Evolutionary conservation across 2,797 vertebrate species (phyloP).

Genomic region (Poecilia picta): DNA sequence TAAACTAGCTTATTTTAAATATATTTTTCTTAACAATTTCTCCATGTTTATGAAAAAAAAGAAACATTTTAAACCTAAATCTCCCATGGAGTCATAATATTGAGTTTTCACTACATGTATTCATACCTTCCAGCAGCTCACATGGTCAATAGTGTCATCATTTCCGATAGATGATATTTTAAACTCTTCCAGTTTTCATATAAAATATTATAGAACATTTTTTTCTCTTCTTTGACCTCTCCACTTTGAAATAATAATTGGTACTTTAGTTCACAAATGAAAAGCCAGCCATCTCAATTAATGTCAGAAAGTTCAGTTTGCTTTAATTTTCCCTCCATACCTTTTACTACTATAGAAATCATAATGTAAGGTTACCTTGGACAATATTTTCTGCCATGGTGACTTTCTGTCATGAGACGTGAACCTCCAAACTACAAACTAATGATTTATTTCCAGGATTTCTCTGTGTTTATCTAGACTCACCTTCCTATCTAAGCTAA

Average conservation of each 20-base stretch:
- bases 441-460: neutral
- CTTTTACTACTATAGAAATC: neutral
- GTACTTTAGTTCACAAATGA: neutral
- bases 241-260: neutral
- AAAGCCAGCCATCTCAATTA: neutral
- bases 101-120: neutral
- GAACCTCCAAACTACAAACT: neutral
- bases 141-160: neutral
- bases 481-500: neutral
- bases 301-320: neutral
- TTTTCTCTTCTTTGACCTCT: neutral
- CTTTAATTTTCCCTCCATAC: neutral
- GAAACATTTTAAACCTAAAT: neutral
- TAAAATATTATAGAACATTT: neutral
- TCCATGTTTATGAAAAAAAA: neutral
- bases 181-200: neutral
- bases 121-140: neutral
- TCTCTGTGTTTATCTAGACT: neutral
- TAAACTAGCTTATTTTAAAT: too few species aligned
- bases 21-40: too few species aligned
- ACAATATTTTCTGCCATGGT: neutral
- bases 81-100: neutral
- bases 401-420: neutral
- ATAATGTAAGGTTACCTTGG: neutral
- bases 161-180: neutral